These are phyloP conservation scores for Tenthredo livida DNA, from an alignment of 2,888 invertebrate genomes.

Conservation along the genomic window DNA sequence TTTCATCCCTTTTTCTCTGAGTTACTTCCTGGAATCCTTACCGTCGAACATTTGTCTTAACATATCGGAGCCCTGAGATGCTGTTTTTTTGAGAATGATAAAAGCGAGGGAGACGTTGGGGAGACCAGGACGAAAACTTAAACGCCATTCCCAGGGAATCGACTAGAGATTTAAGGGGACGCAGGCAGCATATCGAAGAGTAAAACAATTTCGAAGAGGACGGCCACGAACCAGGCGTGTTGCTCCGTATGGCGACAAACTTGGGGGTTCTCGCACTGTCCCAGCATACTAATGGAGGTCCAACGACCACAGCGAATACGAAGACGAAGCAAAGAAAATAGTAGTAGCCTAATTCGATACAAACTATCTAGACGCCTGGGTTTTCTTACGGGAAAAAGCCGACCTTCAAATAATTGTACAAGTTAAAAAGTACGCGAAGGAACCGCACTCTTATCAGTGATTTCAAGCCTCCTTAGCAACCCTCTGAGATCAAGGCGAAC, in stretches of 20 bases:
- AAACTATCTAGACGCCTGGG: slow-evolving; percentile 15
- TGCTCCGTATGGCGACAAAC: slow-evolving; percentile 49
- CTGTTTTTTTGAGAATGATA: not conserved
- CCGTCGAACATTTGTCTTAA: not conserved
- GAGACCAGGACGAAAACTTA: not conserved
- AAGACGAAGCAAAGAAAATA: not conserved
- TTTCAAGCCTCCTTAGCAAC: not conserved
- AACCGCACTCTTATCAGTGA: not conserved
- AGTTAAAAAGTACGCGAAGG: not conserved
- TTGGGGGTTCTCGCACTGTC: slow-evolving; percentile 34
- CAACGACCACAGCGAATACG: slow-evolving; percentile 11
- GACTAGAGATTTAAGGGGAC: slow-evolving; percentile 47
- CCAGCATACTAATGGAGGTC: slow-evolving; percentile 36
- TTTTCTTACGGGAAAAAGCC: not conserved
- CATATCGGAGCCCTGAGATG: not conserved
- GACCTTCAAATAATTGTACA: not conserved
- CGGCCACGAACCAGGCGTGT: slow-evolving; percentile 26
- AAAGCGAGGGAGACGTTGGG: not conserved
- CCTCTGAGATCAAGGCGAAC: not conserved
- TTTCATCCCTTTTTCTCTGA: not conserved
- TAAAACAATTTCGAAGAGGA: slow-evolving; percentile 48
- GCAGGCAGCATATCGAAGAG: slow-evolving; percentile 47
- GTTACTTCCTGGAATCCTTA: not conserved
- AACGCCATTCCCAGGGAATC: slow-evolving; percentile 39
- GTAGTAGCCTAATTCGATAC: slow-evolving; percentile 29